Evolutionary conservation across 2,797 vertebrate species (phyloP).

Genomic region (Decapterus maruadsi): DNA sequence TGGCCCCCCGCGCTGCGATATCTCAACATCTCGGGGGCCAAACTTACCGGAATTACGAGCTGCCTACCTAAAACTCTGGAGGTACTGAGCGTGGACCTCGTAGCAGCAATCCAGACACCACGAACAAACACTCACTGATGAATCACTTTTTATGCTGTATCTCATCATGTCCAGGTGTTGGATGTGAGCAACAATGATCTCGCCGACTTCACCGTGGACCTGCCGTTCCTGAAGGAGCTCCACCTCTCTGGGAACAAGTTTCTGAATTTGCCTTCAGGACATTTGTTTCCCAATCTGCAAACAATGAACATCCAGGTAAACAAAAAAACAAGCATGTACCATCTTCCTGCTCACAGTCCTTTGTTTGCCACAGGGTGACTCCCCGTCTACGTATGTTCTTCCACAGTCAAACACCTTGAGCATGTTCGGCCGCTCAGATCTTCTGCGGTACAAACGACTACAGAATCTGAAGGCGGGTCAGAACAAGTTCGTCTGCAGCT

Average conservation of each 20-base stretch:
- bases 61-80: constrained; percentile 67
- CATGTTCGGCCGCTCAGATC: constrained; percentile 56
- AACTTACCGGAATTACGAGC: constrained; percentile 43
- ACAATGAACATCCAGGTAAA: constrained; percentile 61
- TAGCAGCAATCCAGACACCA: too few species aligned
- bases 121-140: too few species aligned
- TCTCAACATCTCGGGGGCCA: constrained; percentile 73
- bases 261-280: constrained; percentile 55
- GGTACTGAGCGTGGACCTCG: constrained; percentile 39
- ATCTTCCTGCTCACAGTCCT: neutral
- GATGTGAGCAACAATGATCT: constrained; percentile 73
- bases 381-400: neutral
- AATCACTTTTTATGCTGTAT: too few species aligned
- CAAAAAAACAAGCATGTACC: neutral
- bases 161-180: constrained; percentile 53
- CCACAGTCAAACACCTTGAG: constrained; percentile 73
- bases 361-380: neutral
- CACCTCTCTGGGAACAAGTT: constrained; percentile 76
- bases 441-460: constrained; percentile 48
- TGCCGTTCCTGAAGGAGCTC: constrained; percentile 70
- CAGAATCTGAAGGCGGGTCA: constrained; percentile 53
- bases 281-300: constrained; percentile 57
- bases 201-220: constrained; percentile 12
- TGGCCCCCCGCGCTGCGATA: constrained; percentile 67
- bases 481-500: constrained; percentile 74